Conservation (phyloP, 2,888 invertebrate genomes). For the Drosophila macrothrix region DNA sequence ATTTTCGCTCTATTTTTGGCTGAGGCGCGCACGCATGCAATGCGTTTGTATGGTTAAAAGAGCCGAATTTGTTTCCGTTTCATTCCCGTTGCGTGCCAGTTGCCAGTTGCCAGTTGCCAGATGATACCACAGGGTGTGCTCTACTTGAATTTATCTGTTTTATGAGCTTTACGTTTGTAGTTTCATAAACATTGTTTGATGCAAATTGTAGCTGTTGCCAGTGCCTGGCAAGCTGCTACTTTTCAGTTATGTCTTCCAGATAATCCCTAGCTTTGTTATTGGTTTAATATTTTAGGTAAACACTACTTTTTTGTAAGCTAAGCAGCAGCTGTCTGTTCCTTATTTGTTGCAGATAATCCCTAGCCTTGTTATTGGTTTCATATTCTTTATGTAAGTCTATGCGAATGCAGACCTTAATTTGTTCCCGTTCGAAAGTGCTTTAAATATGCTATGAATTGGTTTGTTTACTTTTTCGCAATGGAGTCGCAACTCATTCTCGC, state of each 20-base stretch:
- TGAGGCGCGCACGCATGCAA: conserved; percentile 26
- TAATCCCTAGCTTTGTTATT: neutral
- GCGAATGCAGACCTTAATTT: neutral
- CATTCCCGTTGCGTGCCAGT: conserved; percentile 12
- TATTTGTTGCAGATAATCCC: neutral
- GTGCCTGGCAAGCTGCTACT: neutral
- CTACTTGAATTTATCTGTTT: neutral
- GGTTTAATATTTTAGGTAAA: neutral
- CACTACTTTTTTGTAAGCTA: neutral
- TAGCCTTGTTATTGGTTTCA: neutral
- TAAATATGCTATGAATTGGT: neutral
- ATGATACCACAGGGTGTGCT: neutral
- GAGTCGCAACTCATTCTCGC: neutral
- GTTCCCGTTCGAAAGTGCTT: neutral
- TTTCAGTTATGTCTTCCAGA: neutral
- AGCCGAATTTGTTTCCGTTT: conserved; percentile 12
- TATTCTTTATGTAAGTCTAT: neutral
- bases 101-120: neutral
- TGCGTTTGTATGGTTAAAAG: conserved; percentile 18
- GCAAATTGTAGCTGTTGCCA: neutral
- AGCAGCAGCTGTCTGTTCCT: neutral
- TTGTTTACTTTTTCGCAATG: neutral
- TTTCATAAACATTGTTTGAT: neutral
- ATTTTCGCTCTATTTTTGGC: conserved; percentile 61
- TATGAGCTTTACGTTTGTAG: neutral